These are phyloP conservation scores for Lucilia cuprina DNA, from an alignment of 1,140 invertebrate genomes.

Conservation along the genomic window DNA sequence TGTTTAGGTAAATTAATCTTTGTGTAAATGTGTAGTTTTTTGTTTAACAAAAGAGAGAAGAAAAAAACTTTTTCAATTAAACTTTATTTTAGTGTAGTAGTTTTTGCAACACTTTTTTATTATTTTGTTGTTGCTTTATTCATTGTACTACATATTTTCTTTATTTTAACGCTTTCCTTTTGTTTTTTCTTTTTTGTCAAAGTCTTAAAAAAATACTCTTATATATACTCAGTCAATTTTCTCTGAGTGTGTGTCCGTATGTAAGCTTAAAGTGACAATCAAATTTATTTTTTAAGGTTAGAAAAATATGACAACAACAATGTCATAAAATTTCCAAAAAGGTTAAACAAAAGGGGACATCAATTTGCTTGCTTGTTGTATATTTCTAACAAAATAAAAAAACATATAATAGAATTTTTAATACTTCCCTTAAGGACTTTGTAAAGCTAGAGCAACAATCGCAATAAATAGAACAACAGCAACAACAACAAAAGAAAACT, in stretches of 20 bases:
- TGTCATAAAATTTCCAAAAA: neutral
- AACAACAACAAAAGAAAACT: too few species aligned
- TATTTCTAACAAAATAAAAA: neutral
- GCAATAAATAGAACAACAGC: too few species aligned
- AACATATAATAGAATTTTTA: neutral
- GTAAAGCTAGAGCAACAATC: too few species aligned
- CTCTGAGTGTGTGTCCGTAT: neutral
- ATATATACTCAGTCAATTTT: neutral
- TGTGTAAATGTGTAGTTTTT: neutral
- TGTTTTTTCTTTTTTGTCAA: neutral
- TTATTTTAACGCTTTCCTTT: neutral
- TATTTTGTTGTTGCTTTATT: neutral
- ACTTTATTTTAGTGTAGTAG: constrained; percentile 22
- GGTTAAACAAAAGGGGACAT: neutral
- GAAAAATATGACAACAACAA: neutral
- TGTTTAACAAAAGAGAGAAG: neutral
- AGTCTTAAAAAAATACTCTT: neutral
- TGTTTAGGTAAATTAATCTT: neutral
- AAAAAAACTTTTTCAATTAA: constrained; percentile 34
- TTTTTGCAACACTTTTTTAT: constrained; percentile 18
- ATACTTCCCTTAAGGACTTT: neutral
- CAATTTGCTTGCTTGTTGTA: neutral
- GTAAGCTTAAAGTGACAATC: neutral
- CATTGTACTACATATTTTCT: neutral
- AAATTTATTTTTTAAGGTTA: constrained; percentile 11